Percentiles rank a stretch among this genome's conserved stretches.
These are phyloP conservation scores for Idaea biselata DNA, from an alignment of 2,888 invertebrate species.

Conservation along the genomic window DNA sequence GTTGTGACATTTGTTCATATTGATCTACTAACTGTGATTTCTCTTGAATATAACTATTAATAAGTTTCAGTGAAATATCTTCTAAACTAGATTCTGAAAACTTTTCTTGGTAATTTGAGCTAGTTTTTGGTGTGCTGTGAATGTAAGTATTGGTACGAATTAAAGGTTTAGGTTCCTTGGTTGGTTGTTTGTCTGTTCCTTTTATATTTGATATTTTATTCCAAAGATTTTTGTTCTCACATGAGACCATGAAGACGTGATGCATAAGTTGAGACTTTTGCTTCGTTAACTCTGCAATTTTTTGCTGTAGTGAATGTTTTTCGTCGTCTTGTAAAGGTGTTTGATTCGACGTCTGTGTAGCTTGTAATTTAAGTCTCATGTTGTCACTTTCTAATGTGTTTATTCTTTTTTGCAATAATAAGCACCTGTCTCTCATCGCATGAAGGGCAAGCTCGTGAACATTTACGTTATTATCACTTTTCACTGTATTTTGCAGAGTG, in stretches of 20 bases:
- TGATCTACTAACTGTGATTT: constrained; percentile 85
- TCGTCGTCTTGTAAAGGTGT: constrained; percentile 68
- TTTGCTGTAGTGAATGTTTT: constrained; percentile 76
- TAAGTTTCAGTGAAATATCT: constrained; percentile 87
- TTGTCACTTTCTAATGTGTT: constrained; percentile 88
- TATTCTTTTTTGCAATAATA: constrained; percentile 86
- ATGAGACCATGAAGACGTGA: constrained; percentile 89
- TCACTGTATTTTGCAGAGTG: constrained; percentile 66
- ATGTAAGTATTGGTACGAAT: constrained; percentile 83
- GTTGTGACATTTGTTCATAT: constrained; percentile 84
- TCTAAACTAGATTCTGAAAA: constrained; percentile 85
- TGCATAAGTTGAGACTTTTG: constrained; percentile 89
- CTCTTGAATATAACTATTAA: constrained; percentile 85
- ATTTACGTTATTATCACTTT: constrained; percentile 73
- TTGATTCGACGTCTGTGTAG: constrained; percentile 48
- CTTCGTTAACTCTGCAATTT: constrained; percentile 85
- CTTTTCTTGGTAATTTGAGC: constrained; percentile 77
- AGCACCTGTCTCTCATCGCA: constrained; percentile 91
- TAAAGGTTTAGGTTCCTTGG: constrained; percentile 58
- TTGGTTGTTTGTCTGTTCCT: constrained; percentile 45
- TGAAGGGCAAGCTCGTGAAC: constrained; percentile 88
- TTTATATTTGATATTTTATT: constrained; percentile 83
- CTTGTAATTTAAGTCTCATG: constrained; percentile 77
- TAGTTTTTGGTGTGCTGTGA: constrained; percentile 83
- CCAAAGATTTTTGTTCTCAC: constrained; percentile 91